Conservation (phyloP, 1,140 invertebrate species). For the Harlomillsia oculata region DNA sequence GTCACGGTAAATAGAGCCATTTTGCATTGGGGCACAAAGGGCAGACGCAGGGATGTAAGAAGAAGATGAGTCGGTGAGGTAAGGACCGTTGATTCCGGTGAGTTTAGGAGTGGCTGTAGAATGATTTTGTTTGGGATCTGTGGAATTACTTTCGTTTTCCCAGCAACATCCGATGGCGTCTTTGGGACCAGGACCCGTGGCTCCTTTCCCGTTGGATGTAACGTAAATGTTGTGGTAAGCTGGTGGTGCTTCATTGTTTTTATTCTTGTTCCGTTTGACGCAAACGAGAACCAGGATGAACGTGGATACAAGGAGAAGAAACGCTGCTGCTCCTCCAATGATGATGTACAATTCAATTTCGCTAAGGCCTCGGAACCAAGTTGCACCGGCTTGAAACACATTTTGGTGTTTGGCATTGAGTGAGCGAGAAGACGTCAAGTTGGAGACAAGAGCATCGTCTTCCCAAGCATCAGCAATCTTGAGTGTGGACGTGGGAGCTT, state of each 20-base stretch:
- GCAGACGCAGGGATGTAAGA: conserved; percentile 35
- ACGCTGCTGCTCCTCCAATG: conserved; percentile 34
- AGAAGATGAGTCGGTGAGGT: conserved; percentile 11
- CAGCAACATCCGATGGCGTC: conserved; percentile 31
- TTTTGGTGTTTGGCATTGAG: conserved; percentile 23
- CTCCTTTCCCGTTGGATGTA: conserved; percentile 25
- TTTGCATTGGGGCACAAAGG: conserved; percentile 28
- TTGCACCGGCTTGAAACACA: conserved; percentile 34
- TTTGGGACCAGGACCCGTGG: conserved; percentile 2
- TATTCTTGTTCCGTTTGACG: conserved; percentile 28
- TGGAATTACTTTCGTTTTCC: conserved; percentile 32
- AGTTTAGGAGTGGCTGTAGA: conserved; percentile 11
- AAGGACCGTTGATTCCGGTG: conserved; percentile 16
- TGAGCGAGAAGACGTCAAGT: conserved; percentile 33
- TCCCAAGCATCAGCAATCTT: conserved; percentile 33
- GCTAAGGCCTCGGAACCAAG: conserved; percentile 31
- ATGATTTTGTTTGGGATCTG: background rate
- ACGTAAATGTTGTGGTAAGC: conserved; percentile 37
- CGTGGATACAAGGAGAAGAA: conserved; percentile 35
- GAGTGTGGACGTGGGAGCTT: conserved; percentile 34
- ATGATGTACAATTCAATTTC: conserved; percentile 36
- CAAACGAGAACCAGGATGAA: conserved; percentile 34
- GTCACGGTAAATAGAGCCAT: conserved; percentile 29
- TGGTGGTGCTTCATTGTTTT: conserved; percentile 30
- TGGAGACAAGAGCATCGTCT: conserved; percentile 27